Evolutionary conservation across 53 echinoderm and acorn worm species (phyloP).

Genomic region (Holothuria leucospilota): DNA sequence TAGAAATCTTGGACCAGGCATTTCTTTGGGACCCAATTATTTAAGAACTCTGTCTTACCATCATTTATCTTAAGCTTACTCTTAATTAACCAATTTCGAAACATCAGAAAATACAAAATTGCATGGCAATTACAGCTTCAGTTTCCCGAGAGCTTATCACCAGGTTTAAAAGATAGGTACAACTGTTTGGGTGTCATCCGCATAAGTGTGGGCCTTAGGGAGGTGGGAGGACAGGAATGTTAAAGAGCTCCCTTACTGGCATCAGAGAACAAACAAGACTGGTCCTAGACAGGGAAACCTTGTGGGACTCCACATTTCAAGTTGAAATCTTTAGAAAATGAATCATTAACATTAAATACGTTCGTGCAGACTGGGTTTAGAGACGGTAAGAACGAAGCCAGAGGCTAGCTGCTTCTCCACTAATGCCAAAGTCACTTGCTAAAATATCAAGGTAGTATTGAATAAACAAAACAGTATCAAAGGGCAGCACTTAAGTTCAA

Average conservation of each 20-base stretch:
- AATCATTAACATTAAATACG: neutral
- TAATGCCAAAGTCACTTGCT: no score
- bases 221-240: constrained; percentile 12
- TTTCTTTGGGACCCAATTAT: no score
- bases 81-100: neutral
- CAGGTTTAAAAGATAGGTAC: no score
- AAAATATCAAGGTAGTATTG: no score
- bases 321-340: neutral
- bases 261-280: constrained; percentile 15
- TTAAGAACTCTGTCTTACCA: no score
- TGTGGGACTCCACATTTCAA: neutral
- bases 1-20: neutral
- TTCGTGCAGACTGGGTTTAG: no score
- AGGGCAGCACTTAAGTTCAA: no score
- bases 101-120: neutral
- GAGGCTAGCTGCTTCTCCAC: no score
- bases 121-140: no score
- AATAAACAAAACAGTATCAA: no score
- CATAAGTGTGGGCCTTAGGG: neutral
- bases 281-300: neutral
- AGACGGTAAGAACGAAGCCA: no score
- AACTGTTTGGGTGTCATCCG: constrained; percentile 8
- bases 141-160: no score
- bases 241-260: neutral
- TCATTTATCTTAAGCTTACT: constrained; percentile 12